Percentiles rank a stretch among this genome's conserved stretches.
phyloP scores from a whole-genome alignment of 2,888 invertebrate genomes.

The Nematopogon swammerdamellus region DNA sequence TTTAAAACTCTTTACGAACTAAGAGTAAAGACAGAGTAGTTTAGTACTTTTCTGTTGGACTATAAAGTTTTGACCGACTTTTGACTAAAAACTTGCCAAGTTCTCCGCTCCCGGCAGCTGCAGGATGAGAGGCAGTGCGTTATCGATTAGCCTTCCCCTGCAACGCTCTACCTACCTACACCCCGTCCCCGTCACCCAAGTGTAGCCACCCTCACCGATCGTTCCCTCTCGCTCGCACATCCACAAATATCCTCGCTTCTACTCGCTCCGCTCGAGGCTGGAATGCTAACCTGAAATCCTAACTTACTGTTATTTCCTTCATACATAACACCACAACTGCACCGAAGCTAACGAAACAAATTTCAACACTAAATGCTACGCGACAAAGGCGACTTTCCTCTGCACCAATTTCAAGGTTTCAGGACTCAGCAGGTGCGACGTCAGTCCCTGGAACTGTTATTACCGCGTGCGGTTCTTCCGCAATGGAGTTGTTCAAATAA shows the following conservation, averaged over 20 bases:
- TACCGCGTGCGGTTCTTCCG: no score
- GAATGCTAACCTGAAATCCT: conserved; percentile 30
- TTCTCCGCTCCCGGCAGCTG: not conserved
- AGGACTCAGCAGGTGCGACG: not conserved
- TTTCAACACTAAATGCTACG: not conserved
- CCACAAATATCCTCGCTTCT: conserved; percentile 20
- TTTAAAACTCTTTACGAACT: no score
- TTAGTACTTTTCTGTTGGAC: no score
- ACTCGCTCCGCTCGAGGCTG: conserved; percentile 27
- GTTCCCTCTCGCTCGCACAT: conserved; percentile 25
- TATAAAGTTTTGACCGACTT: no score
- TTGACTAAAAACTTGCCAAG: no score
- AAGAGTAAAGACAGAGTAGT: no score
- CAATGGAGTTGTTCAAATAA: no score
- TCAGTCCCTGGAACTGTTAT: no score
- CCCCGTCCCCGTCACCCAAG: conserved; percentile 11
- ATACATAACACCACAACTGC: no score
- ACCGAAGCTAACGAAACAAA: not conserved
- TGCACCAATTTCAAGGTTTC: not conserved
- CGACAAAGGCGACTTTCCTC: not conserved
- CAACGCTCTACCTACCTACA: not conserved
- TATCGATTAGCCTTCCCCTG: not conserved
- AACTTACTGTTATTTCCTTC: conserved; percentile 11
- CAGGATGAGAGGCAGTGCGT: not conserved
- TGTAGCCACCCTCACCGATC: conserved; percentile 26